Conservation (phyloP, 1,140 invertebrate species). For the Chlorops oryzae region DNA sequence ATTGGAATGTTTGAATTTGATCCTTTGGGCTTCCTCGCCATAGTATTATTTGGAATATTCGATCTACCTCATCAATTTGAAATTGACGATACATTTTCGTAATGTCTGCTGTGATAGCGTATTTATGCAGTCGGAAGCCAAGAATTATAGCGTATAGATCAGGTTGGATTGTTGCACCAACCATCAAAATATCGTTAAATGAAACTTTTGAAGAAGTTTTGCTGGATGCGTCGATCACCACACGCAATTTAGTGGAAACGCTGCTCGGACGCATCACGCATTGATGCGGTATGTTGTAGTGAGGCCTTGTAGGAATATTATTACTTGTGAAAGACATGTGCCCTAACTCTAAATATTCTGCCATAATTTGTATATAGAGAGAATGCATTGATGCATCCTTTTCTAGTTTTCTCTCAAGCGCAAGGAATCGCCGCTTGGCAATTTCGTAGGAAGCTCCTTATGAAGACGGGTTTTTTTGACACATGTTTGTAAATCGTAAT, state of each 20-base stretch:
- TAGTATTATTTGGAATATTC: constrained; percentile 38
- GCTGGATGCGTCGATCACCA: constrained; percentile 10
- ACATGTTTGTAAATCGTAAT: constrained; percentile 20
- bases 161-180: constrained; percentile 14
- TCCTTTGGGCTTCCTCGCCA: constrained; percentile 29
- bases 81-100: constrained; percentile 40
- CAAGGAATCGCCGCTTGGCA: constrained; percentile 29
- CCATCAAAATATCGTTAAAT: constrained; percentile 18
- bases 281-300: constrained; percentile 25
- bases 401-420: constrained; percentile 31
- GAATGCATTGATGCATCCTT: constrained; percentile 17
- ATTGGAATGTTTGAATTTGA: constrained; percentile 13
- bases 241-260: constrained; percentile 17
- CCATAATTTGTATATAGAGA: constrained; percentile 23
- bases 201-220: constrained; percentile 13
- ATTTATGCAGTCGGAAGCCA: constrained; percentile 39
- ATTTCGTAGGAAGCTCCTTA: constrained; percentile 31
- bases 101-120: constrained; percentile 22
- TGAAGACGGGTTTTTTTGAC: constrained; percentile 17
- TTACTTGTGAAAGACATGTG: constrained; percentile 38
- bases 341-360: constrained; percentile 36
- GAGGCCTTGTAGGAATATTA: constrained; percentile 16
- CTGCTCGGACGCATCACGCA: constrained; percentile 1
- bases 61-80: constrained; percentile 17
- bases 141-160: constrained; percentile 32